Evolutionary conservation across 2,888 invertebrate genomes (phyloP).

Genomic region (Crocallis elinguaria): DNA sequence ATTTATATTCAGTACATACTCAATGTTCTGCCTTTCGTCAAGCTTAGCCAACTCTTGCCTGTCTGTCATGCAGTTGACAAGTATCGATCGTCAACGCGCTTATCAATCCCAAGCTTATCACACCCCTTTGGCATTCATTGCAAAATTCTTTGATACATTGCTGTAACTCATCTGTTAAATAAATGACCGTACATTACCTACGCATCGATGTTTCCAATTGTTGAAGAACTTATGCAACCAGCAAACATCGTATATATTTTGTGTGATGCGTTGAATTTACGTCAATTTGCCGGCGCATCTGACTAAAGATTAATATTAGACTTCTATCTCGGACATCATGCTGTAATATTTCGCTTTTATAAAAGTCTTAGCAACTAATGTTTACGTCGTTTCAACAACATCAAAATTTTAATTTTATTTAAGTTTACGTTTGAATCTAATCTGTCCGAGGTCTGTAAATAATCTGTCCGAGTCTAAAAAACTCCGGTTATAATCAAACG

Average conservation of each 20-base stretch:
- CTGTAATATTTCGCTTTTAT: slow-evolving; percentile 19
- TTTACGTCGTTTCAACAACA: slow-evolving; percentile 13
- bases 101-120: slow-evolving; percentile 48
- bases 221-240: slow-evolving; percentile 48
- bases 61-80: slow-evolving; percentile 3
- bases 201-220: slow-evolving; percentile 36
- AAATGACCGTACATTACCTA: neutral
- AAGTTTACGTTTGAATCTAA: neutral
- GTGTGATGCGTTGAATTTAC: slow-evolving; percentile 57
- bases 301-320: slow-evolving; percentile 61
- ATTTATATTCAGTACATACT: too few species aligned
- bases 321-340: slow-evolving; percentile 14
- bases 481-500: neutral
- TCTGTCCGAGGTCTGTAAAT: too few species aligned
- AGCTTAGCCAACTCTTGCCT: neutral
- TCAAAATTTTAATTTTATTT: slow-evolving; percentile 7
- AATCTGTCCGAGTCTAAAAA: too few species aligned
- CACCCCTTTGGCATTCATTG: slow-evolving; percentile 28
- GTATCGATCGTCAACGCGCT: slow-evolving; percentile 33
- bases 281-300: slow-evolving; percentile 63
- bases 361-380: slow-evolving; percentile 18
- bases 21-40: too few species aligned
- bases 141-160: slow-evolving; percentile 18
- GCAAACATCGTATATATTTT: slow-evolving; percentile 50
- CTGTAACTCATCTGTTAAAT: slow-evolving; percentile 11